Evolutionary conservation across 2,113 vertebrate species (phyloP).

Genomic region (Oryctolagus cuniculus): mOryCun1.1 NC_091433.1:18308001-18308500

Average conservation of each 20-base stretch:
- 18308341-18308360: constrained; percentile 38
- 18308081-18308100: constrained; percentile 76
- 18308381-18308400: not conserved
- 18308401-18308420: constrained; percentile 10
- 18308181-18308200: constrained; percentile 59
- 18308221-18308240: constrained; percentile 22
- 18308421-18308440: not conserved
- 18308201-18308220: constrained; percentile 47
- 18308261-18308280: constrained; percentile 37
- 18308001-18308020: constrained; percentile 75
- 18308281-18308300: not conserved
- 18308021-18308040: constrained; percentile 75
- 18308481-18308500: not conserved
- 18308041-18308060: constrained; percentile 74
- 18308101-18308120: constrained; percentile 61
- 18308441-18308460: not conserved
- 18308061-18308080: constrained; percentile 75
- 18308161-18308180: not conserved
- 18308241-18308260: constrained; percentile 28
- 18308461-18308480: not conserved
- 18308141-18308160: constrained; percentile 53
- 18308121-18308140: constrained; percentile 76
- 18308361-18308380: not conserved
- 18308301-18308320: not conserved
- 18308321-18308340: constrained; percentile 23